These are phyloP conservation scores for Etheostoma perlongum DNA, from an alignment of 2,797 vertebrate genomes.

Conservation along the genomic window DNA sequence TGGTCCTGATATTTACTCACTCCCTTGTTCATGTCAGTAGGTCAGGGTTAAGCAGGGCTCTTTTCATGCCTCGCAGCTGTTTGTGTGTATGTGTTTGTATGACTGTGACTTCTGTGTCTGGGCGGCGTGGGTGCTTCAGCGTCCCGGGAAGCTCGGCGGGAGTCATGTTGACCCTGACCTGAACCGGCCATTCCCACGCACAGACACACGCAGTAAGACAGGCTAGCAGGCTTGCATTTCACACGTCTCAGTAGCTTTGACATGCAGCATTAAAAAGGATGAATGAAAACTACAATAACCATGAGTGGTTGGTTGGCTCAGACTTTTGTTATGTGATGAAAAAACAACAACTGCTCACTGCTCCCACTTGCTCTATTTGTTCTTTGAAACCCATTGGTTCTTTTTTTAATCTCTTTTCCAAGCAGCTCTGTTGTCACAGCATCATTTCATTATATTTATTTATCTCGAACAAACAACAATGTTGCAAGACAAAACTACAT, in stretches of 20 bases:
- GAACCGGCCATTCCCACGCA: neutral
- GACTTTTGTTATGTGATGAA: neutral
- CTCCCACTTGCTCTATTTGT: neutral
- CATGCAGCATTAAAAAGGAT: neutral
- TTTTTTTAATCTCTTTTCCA: neutral
- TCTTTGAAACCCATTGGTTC: neutral
- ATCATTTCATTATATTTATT: neutral
- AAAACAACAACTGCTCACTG: neutral
- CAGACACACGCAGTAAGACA: neutral
- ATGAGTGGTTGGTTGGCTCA: neutral
- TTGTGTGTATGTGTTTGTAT: constrained; percentile 15
- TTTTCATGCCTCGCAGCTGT: neutral
- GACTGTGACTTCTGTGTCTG: constrained; percentile 4
- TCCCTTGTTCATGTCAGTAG: neutral
- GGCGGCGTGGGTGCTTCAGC: constrained; percentile 3
- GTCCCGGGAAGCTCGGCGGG: neutral
- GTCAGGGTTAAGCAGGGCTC: constrained; percentile 14
- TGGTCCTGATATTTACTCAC: neutral
- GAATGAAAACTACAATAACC: neutral
- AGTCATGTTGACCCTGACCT: constrained; percentile 39
- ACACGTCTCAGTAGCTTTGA: constrained; percentile 2
- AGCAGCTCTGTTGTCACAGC: neutral
- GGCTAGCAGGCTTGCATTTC: neutral
- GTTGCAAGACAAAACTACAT: no score
- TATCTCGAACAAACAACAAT: no score